phyloP scores from a whole-genome alignment of 2,888 invertebrate genomes.

The Scaptomyza reducta region DNA sequence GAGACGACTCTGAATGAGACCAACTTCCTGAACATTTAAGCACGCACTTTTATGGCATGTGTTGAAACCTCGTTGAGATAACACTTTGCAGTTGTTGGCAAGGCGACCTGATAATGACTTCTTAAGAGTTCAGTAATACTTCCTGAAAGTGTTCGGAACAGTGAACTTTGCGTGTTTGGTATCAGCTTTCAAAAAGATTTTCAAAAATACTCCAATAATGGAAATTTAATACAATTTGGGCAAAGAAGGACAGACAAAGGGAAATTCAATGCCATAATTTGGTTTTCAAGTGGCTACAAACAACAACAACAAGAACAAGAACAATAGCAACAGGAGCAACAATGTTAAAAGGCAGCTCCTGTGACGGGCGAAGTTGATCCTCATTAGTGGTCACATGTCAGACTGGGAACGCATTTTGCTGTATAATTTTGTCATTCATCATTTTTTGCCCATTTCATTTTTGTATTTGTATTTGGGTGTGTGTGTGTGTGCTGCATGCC shows the following conservation, averaged over 20 bases:
- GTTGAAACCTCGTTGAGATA: constrained; percentile 62
- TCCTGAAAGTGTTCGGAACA: neutral
- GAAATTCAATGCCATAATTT: constrained; percentile 72
- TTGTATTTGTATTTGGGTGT: constrained; percentile 19
- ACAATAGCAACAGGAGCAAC: constrained; percentile 8
- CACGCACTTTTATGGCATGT: constrained; percentile 40
- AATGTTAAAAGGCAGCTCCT: constrained; percentile 29
- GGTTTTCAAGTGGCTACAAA: constrained; percentile 66
- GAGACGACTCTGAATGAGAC: constrained; percentile 58
- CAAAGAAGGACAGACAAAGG: constrained; percentile 13
- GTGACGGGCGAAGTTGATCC: constrained; percentile 64
- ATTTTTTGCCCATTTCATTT: constrained; percentile 73
- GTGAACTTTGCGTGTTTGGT: constrained; percentile 24
- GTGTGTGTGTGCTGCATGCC: constrained; percentile 52
- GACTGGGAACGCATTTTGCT: constrained; percentile 65
- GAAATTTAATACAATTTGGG: constrained; percentile 53
- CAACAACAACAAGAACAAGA: constrained; percentile 15
- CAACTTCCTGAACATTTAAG: constrained; percentile 57
- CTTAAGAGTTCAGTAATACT: constrained; percentile 10
- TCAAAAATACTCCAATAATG: constrained; percentile 17
- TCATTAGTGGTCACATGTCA: constrained; percentile 80
- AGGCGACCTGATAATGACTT: constrained; percentile 19
- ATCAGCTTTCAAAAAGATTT: constrained; percentile 32
- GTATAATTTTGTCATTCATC: constrained; percentile 80
- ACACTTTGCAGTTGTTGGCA: constrained; percentile 14